These are phyloP conservation scores for Neogale vison DNA, from an alignment of 2,113 vertebrate genomes.

Conservation along the genomic window DNA sequence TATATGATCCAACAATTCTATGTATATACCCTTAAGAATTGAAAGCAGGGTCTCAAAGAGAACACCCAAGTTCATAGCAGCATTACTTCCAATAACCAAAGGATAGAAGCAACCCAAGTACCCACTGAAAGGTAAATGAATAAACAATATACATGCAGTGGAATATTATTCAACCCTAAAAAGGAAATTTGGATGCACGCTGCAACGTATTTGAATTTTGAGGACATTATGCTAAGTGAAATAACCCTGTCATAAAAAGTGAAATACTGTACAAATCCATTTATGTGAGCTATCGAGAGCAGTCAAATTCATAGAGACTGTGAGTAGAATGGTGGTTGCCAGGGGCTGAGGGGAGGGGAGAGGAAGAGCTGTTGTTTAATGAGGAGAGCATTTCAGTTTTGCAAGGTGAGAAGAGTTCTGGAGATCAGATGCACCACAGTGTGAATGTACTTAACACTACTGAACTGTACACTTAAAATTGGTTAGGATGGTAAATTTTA, in stretches of 20 bases:
- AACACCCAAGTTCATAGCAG: neutral
- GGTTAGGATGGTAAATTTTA: conserved; percentile 29
- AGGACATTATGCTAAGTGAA: neutral
- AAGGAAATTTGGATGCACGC: neutral
- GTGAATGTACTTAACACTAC: neutral
- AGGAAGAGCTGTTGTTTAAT: neutral
- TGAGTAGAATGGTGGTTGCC: neutral
- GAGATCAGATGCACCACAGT: neutral
- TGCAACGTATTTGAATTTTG: neutral
- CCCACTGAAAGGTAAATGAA: neutral
- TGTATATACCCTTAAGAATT: neutral
- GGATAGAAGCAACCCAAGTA: neutral
- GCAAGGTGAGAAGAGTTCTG: neutral
- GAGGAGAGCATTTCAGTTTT: neutral
- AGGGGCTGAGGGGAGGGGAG: neutral
- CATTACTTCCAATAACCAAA: neutral
- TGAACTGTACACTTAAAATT: neutral
- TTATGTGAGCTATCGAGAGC: neutral
- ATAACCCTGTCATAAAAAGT: neutral
- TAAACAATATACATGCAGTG: neutral
- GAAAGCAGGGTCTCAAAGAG: neutral
- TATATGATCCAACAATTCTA: neutral
- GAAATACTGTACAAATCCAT: neutral
- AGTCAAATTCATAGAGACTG: neutral
- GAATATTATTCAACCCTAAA: neutral